Evolutionary conservation across 2,113 vertebrate species (phyloP).

Genomic region (Lucifuga dentata): DNA sequence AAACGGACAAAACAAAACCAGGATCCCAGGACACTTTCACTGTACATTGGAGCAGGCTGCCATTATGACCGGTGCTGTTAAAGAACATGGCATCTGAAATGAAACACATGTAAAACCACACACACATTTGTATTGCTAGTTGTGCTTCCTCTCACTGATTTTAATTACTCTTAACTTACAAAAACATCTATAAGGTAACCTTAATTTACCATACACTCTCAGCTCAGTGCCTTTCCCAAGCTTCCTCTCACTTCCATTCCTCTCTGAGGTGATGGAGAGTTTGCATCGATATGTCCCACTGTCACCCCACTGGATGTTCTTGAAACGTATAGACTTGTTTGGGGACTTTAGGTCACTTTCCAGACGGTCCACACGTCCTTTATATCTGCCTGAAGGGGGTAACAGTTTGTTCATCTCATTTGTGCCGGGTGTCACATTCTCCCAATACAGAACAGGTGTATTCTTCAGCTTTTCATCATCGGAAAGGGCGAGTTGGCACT

Average conservation of each 20-base stretch:
- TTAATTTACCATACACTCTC: slow-evolving; percentile 62
- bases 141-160: not conserved
- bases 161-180: too few species aligned
- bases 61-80: slow-evolving; percentile 1
- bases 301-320: slow-evolving; percentile 62
- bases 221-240: slow-evolving; percentile 49
- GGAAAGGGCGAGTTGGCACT: slow-evolving; percentile 48
- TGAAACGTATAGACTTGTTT: slow-evolving; percentile 55
- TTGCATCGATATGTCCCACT: slow-evolving; percentile 64
- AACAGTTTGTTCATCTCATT: fast-evolving
- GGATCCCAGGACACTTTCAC: slow-evolving; percentile 29
- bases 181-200: not conserved
- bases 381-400: not conserved
- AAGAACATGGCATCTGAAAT: slow-evolving; percentile 59
- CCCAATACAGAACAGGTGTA: slow-evolving; percentile 60
- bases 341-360: not conserved
- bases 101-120: not conserved
- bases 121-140: not conserved
- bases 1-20: slow-evolving; percentile 46
- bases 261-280: slow-evolving; percentile 26
- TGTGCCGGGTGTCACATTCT: too few species aligned
- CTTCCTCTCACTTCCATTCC: not conserved
- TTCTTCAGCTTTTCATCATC: not conserved
- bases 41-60: slow-evolving; percentile 51
- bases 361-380: slow-evolving; percentile 26